Percentiles rank a stretch among this genome's conserved stretches.
These are phyloP conservation scores for Zaprionus bogoriensis DNA, from an alignment of 2,888 invertebrate genomes.

Conservation along the genomic window DNA sequence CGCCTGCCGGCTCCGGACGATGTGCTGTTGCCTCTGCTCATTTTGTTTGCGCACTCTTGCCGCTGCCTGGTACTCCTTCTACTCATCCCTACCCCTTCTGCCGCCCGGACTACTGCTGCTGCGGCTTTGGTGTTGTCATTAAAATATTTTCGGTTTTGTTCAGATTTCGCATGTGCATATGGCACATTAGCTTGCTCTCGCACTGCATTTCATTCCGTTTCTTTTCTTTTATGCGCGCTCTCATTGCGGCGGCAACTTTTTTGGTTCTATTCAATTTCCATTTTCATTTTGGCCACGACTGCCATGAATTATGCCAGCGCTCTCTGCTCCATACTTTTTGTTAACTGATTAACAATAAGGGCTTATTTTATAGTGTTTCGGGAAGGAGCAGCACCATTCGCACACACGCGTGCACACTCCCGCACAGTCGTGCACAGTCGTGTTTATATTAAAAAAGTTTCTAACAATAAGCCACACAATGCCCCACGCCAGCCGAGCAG, in stretches of 20 bases:
- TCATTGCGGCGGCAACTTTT: slow-evolving; percentile 29
- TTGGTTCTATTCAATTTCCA: slow-evolving; percentile 25
- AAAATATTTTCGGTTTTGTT: slow-evolving; percentile 76
- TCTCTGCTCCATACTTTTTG: slow-evolving; percentile 48
- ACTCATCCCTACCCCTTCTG: slow-evolving; percentile 21
- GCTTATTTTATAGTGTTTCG: slow-evolving; percentile 43
- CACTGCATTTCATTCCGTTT: not conserved
- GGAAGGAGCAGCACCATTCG: not conserved
- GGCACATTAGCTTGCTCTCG: not conserved
- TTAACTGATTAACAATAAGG: slow-evolving; percentile 74
- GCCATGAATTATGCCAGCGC: slow-evolving; percentile 45
- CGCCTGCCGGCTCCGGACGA: not conserved
- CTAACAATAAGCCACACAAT: slow-evolving; percentile 67
- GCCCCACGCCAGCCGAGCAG: slow-evolving; percentile 22
- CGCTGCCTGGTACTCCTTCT: slow-evolving; percentile 12
- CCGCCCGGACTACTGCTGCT: slow-evolving; percentile 4
- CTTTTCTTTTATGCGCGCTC: not conserved
- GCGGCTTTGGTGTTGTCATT: slow-evolving; percentile 67
- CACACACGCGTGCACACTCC: not conserved
- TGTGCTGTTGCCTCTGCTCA: slow-evolving; percentile 43
- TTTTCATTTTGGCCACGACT: slow-evolving; percentile 12
- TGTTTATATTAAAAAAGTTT: slow-evolving; percentile 77
- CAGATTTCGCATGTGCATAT: slow-evolving; percentile 48
- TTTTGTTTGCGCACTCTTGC: slow-evolving; percentile 67
- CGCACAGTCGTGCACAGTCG: slow-evolving; percentile 47